Percentiles rank a stretch among this genome's conserved stretches.
Conservation (phyloP, 2,797 vertebrate genomes). For the Myotis planiceps region DNA sequence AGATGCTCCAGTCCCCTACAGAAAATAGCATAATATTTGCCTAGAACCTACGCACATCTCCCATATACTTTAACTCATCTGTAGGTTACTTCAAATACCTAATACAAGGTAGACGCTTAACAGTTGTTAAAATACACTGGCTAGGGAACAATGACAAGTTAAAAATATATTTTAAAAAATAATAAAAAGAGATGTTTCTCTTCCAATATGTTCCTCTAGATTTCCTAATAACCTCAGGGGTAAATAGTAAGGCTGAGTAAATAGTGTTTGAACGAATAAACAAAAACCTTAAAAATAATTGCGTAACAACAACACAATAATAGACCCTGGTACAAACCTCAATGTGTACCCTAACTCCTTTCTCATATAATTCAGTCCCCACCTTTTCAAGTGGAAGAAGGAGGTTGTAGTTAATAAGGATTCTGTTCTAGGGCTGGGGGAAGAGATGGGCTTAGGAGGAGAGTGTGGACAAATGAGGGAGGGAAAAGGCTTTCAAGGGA, state of each 20-base stretch:
- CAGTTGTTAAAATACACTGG: neutral
- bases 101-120: neutral
- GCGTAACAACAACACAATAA: constrained; percentile 6
- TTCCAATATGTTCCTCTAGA: neutral
- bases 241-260: neutral
- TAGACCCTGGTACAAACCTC: neutral
- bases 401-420: neutral
- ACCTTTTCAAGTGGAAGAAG: neutral
- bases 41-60: neutral
- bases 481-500: neutral
- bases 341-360: neutral
- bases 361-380: neutral
- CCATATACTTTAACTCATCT: neutral
- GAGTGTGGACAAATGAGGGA: too few species aligned
- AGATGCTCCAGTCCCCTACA: too few species aligned
- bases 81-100: neutral
- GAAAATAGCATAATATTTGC: neutral
- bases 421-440: too few species aligned
- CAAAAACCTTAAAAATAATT: neutral
- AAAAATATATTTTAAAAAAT: neutral
- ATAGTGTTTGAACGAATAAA: constrained; percentile 1
- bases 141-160: neutral
- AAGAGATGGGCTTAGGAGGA: neutral
- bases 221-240: neutral
- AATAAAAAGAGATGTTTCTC: neutral